Evolutionary conservation across 2,888 invertebrate species (phyloP), one percentile per base, ranked within the genome.

Genomic region (Stenchaetothrips biformis): DNA sequence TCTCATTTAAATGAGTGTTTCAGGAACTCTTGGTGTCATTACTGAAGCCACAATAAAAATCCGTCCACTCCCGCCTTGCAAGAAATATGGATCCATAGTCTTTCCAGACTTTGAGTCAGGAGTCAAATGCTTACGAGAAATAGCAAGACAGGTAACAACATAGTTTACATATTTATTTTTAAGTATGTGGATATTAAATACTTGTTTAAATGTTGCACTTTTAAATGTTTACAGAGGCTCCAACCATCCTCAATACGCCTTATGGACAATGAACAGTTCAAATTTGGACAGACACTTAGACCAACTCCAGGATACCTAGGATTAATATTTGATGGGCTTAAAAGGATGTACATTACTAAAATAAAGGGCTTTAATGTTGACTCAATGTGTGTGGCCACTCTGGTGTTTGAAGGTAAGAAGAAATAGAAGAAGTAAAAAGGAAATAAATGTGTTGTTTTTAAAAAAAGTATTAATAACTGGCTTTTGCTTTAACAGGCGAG

Each of bases 241-340:
- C 98, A 98, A 85, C 99, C 99, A 0, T 94, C 99, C 21, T 99
- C 98, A 25, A 95, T 99, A 82, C 90, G 99, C 37, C 89, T 99
- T 13, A 95, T 99, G 94, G 99, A 99, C 87, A 99, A 99, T 85
- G 95, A 97, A 83, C 99, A 99, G 89, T 99, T 99, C 86, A 92
- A 94, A 83, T 96, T 99, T 88, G 99, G 95, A 0, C 93, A 94
- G 86, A 91, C 93, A 0, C 87, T 96, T 7, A 92, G 94, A 84
- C 90, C 92, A 0, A 90, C 88, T 62, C 82, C 88, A 84, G 82
- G 87, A 87, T 88, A 89, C 0, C 92, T 93, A 89, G 89, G 92
- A 47, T 89, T 91, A 9, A 85, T 95, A 0, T 86, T 95, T 13
- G 97, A 98, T 83, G 92, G 92, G 0, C 85, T 97, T 0, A 98